Percentiles rank a stretch among this genome's conserved stretches.
phyloP scores from a whole-genome alignment of 2,797 vertebrate genomes.

The Australoheros facetus region DNA sequence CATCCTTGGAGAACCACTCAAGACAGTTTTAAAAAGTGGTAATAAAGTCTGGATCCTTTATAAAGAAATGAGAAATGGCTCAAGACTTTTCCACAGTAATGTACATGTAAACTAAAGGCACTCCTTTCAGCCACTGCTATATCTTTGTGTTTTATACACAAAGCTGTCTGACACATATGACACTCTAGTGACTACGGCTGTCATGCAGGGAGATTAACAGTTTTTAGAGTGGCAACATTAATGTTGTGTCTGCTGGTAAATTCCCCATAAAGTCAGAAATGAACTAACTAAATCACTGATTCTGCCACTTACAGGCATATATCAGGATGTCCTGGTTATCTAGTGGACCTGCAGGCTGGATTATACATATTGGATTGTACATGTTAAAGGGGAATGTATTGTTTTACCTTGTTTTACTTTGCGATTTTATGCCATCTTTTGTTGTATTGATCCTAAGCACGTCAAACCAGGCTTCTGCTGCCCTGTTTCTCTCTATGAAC shows the following conservation, averaged over 20 bases:
- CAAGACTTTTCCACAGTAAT: neutral
- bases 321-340: slow-evolving; percentile 47
- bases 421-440: neutral
- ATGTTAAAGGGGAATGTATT: slow-evolving; percentile 20
- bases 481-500: slow-evolving; percentile 30
- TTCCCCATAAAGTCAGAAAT: slow-evolving; percentile 60
- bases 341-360: slow-evolving; percentile 1
- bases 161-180: neutral
- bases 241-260: slow-evolving; percentile 57
- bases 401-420: neutral
- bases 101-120: rapidly evolving
- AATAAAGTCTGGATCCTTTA: neutral
- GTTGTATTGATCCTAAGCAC: neutral
- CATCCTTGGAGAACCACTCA: neutral
- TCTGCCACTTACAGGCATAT: slow-evolving; percentile 40
- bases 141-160: neutral
- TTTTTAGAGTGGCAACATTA: slow-evolving; percentile 36
- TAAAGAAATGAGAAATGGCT: neutral
- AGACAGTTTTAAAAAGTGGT: neutral
- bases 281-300: slow-evolving; percentile 65
- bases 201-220: slow-evolving; percentile 31
- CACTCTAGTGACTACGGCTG: neutral
- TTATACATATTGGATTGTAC: slow-evolving; percentile 39
- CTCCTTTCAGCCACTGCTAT: neutral
- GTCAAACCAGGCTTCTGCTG: slow-evolving; percentile 13